Conservation (phyloP, 2,113 vertebrate species). For the Eulacestoma nigropectus region DNA sequence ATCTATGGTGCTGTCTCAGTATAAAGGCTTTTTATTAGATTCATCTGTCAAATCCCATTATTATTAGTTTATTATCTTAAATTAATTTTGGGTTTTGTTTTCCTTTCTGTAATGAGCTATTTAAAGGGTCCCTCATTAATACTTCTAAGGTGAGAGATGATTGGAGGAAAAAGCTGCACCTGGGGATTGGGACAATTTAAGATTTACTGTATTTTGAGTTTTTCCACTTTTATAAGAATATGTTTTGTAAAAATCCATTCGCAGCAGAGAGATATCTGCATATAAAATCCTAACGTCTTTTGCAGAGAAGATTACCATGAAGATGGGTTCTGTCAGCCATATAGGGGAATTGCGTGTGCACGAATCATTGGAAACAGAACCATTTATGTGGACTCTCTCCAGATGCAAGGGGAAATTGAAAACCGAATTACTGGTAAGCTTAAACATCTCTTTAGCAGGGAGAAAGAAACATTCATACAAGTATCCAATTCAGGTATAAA, state of each 20-base stretch:
- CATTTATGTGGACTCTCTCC: slow-evolving; percentile 95
- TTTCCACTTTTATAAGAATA: neutral
- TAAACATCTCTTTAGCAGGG: neutral
- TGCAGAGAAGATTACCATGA: slow-evolving; percentile 80
- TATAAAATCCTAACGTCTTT: slow-evolving; percentile 35
- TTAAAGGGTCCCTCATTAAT: neutral
- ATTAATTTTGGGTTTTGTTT: neutral
- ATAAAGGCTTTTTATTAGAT: neutral
- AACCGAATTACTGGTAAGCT: slow-evolving; percentile 92
- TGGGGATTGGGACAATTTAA: neutral
- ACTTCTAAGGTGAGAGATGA: neutral
- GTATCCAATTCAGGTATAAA: neutral
- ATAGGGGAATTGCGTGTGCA: slow-evolving; percentile 93
- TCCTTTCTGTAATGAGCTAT: neutral
- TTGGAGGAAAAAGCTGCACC: neutral
- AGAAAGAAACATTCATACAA: neutral
- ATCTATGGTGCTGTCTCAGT: neutral
- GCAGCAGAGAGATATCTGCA: neutral
- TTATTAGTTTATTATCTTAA: neutral
- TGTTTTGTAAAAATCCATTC: neutral
- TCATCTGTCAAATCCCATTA: neutral
- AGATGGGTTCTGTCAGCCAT: slow-evolving; percentile 95
- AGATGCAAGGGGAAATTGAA: slow-evolving; percentile 98
- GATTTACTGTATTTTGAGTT: neutral
- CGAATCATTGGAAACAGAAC: slow-evolving; percentile 95